Base-by-base conservation (phyloP, 2,113 vertebrate species). In the Nerophis ophidion region DNA sequence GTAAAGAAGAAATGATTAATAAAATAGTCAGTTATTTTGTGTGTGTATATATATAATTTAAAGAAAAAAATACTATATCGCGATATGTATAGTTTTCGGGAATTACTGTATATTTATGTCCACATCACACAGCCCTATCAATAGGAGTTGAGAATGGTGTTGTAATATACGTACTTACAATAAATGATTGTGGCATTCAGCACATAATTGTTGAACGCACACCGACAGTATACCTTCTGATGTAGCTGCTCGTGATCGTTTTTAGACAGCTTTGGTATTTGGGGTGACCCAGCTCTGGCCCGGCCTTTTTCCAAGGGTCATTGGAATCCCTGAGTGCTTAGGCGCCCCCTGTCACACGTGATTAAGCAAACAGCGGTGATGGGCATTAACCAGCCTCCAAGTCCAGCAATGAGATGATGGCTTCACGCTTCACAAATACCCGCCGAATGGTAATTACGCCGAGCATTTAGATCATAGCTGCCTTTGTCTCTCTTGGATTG, bases 401-500 rank as follows among this genome's bases (percentile, higher is more conserved):
- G 86, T 90, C 40, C 66, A 4, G 62, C 61, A 9, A 62, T 26
- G 48, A 16, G 53, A 40, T 33, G 48, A 65, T 47, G 68, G 67
- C 66, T 74, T 91, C 90, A 88, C 86, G 90, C 91, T 88, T 88
- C 88, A 85, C 68, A 71, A 88, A 72, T 78, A 80, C 65, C 48
- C 58, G 60, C 54, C 77, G 83, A 63, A 70, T 66, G 68, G 80
- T 80, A 89, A 90, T 92, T 88, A 90, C 76, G 11, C 75, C 76
- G 84, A 72, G 84, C 87, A 89, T 93, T 94, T 89, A 92, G 91
- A 92, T 93, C 91, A 93, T 92, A 90, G 91, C 89, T 65, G 80
- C 61, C 59, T 74, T 70, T 66, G 70, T 70, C 65, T 63, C 48
- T 46, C 17, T 5, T 48, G 46, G 56, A 47, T 13, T n/a, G 36